These are phyloP conservation scores for Morpho achilles DNA, from an alignment of 2,888 invertebrate genomes.

Conservation along the genomic window DNA sequence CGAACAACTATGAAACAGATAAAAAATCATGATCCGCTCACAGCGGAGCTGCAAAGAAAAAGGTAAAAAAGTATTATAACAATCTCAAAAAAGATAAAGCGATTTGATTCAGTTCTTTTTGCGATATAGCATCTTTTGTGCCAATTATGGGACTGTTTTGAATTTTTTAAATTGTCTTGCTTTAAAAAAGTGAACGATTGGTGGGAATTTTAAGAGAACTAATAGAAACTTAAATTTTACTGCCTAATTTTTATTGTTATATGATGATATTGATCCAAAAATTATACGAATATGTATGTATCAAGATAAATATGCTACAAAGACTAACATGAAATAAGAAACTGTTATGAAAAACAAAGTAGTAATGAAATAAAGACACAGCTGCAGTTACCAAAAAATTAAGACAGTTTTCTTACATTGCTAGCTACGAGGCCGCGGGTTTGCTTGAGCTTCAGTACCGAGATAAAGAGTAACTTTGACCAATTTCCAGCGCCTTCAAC, in stretches of 20 bases:
- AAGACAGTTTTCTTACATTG: too few relatives aligned
- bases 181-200: slow-evolving; percentile 48
- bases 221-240: not conserved
- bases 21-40: slow-evolving; percentile 53
- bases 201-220: slow-evolving; percentile 53
- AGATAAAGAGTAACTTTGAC: too few relatives aligned
- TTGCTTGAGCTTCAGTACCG: too few relatives aligned
- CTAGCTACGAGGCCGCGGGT: too few relatives aligned
- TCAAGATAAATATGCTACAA: too few relatives aligned
- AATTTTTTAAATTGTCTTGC: slow-evolving; percentile 44
- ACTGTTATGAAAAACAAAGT: too few relatives aligned
- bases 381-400: too few relatives aligned
- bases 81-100: slow-evolving; percentile 66
- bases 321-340: too few relatives aligned
- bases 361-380: too few relatives aligned
- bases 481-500: too few relatives aligned
- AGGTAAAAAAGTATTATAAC: slow-evolving; percentile 62
- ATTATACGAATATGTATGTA: not conserved
- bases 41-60: slow-evolving; percentile 54
- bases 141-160: slow-evolving; percentile 66
- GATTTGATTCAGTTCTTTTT: slow-evolving; percentile 52
- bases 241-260: not conserved
- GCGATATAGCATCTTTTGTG: slow-evolving; percentile 70
- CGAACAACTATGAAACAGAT: slow-evolving; percentile 48
- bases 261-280: not conserved